phyloP scores from a whole-genome alignment of 2,888 invertebrate genomes.

The Coecobrya sp. region DNA sequence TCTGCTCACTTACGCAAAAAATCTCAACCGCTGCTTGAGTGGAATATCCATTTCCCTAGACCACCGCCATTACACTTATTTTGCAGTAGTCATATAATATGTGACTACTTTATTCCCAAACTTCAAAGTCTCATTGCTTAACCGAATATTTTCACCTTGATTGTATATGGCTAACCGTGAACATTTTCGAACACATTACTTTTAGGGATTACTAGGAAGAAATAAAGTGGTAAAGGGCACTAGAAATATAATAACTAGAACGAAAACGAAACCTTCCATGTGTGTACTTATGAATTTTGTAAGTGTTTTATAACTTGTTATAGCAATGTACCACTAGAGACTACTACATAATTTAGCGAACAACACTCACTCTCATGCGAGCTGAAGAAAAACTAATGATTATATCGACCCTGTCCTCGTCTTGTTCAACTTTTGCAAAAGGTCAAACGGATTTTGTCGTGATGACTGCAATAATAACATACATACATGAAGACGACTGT shows the following conservation, averaged over 20 bases:
- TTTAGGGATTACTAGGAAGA: background rate
- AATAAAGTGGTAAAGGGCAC: slow-evolving; percentile 18
- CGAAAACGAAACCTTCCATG: background rate
- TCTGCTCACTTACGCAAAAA: background rate
- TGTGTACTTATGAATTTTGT: background rate
- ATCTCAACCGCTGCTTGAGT: background rate
- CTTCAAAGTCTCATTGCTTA: no score
- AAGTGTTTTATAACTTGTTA: background rate
- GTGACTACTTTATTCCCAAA: no score
- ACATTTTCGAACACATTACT: no score
- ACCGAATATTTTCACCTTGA: no score
- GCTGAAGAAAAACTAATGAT: slow-evolving; percentile 57
- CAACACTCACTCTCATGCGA: background rate
- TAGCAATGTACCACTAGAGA: background rate
- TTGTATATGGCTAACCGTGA: no score
- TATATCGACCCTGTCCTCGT: slow-evolving; percentile 69
- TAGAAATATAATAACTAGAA: background rate
- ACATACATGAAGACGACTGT: no score
- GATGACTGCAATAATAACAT: background rate
- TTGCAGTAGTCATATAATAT: no score
- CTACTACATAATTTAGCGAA: background rate
- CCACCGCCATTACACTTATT: no score
- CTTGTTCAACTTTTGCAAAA: slow-evolving; percentile 66
- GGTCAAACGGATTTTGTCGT: slow-evolving; percentile 79
- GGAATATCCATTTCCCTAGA: no score